Evolutionary conservation across 2,113 vertebrate species (phyloP).

Genomic region (Xyliphius kryptos): DNA sequence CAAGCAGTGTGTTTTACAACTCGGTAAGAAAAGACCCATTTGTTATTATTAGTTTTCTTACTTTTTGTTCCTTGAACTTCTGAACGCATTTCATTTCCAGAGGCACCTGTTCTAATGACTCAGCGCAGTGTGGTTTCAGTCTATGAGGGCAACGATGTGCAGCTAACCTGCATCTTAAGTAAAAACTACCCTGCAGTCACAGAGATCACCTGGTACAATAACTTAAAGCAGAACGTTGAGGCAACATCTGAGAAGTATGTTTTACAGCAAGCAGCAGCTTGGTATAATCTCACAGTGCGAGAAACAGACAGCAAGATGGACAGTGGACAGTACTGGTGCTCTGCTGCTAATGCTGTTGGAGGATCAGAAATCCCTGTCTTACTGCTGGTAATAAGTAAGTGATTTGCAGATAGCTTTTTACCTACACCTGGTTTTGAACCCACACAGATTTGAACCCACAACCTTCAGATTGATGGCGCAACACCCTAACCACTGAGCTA

Average conservation of each 20-base stretch:
- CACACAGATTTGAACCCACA: too few relatives aligned
- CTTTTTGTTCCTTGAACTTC: background rate
- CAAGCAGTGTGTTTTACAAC: slow-evolving; percentile 64
- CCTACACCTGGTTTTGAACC: too few relatives aligned
- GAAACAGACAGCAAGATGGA: slow-evolving; percentile 66
- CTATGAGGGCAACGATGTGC: slow-evolving; percentile 71
- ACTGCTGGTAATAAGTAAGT: slow-evolving; percentile 76
- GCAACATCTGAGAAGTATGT: slow-evolving; percentile 59
- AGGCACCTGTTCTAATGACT: slow-evolving; percentile 68
- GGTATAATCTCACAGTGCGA: slow-evolving; percentile 68
- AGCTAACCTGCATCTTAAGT: slow-evolving; percentile 66
- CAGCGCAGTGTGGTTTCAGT: slow-evolving; percentile 63
- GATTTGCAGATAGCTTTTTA: background rate
- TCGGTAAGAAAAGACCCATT: slow-evolving; percentile 60
- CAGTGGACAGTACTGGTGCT: slow-evolving; percentile 73
- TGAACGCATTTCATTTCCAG: slow-evolving; percentile 48
- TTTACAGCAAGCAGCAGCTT: slow-evolving; percentile 60
- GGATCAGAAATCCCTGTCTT: slow-evolving; percentile 64
- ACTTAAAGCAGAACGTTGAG: slow-evolving; percentile 57
- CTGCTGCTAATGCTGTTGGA: slow-evolving; percentile 74
- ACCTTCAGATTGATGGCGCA: too few relatives aligned
- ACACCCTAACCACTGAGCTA: too few relatives aligned
- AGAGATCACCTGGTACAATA: slow-evolving; percentile 74
- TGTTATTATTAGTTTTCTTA: background rate
- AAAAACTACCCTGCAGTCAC: slow-evolving; percentile 49